These are phyloP conservation scores for Cydia strobilella DNA, from an alignment of 1,140 invertebrate species.

Conservation along the genomic window DNA sequence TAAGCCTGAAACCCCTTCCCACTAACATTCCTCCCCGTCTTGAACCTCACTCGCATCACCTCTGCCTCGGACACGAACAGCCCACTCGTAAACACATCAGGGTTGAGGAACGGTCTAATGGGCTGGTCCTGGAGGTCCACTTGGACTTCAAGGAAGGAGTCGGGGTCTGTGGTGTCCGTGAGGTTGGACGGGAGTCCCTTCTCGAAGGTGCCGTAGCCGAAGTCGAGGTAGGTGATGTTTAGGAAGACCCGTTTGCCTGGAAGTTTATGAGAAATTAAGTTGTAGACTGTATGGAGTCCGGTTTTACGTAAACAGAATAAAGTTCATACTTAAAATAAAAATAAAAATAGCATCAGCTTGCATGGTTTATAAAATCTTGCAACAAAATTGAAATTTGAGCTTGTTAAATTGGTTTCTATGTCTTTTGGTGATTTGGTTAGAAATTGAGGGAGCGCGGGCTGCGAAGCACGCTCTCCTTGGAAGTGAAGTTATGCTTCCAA, in stretches of 20 bases:
- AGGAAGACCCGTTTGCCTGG: constrained; percentile 83
- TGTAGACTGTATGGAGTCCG: no score
- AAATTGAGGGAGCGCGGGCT: no score
- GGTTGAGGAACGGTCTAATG: constrained; percentile 79
- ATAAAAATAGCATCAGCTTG: no score
- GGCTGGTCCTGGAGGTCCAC: constrained; percentile 72
- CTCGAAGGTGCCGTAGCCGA: constrained; percentile 70
- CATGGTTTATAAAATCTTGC: no score
- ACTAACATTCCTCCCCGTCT: constrained; percentile 80
- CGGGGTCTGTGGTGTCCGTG: constrained; percentile 55
- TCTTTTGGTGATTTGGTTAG: no score
- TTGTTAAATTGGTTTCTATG: no score
- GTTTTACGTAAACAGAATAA: no score
- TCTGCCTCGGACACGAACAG: constrained; percentile 83
- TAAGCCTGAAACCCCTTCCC: constrained; percentile 82
- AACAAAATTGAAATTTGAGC: no score
- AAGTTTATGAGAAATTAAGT: constrained; percentile 13
- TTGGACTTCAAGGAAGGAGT: constrained; percentile 80
- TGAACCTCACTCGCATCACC: constrained; percentile 79
- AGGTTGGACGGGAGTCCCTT: constrained; percentile 63
- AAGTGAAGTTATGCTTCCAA: no score
- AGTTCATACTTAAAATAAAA: no score
- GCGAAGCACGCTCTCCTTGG: no score
- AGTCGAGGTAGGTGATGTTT: constrained; percentile 82
- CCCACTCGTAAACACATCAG: constrained; percentile 80